Evolutionary conservation across 2,888 invertebrate genomes (phyloP).

Genomic region (Ellobium chinense): DNA sequence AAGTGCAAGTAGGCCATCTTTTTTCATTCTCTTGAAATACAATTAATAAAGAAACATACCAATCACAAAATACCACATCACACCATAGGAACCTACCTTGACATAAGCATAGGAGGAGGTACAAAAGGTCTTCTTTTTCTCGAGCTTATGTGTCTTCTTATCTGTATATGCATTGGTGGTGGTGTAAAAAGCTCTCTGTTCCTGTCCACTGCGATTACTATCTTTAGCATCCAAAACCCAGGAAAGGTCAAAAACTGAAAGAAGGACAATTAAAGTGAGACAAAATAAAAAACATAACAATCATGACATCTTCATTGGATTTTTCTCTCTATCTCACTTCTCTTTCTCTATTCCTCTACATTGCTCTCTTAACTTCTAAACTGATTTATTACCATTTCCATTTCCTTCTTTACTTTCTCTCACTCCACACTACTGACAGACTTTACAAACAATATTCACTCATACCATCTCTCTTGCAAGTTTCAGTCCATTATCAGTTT

Average conservation of each 20-base stretch:
- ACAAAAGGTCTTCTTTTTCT: conserved; percentile 58
- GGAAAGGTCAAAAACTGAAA: conserved; percentile 62
- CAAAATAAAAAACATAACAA: not conserved
- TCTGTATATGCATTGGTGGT: conserved; percentile 47
- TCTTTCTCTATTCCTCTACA: not conserved
- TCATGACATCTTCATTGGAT: not conserved
- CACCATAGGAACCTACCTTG: conserved; percentile 58
- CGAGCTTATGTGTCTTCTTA: conserved; percentile 54
- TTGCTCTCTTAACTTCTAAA: no score
- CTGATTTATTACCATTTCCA: no score
- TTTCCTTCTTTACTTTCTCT: not conserved
- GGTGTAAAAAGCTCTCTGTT: conserved; percentile 62
- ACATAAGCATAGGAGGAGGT: conserved; percentile 63
- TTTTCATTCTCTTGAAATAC: no score
- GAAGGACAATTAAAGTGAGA: not conserved
- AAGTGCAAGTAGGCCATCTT: no score
- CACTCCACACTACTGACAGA: no score
- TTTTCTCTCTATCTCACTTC: not conserved
- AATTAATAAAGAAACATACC: no score
- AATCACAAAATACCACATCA: no score
- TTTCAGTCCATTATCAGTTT: no score
- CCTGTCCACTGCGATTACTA: conserved; percentile 58
- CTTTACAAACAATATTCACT: no score
- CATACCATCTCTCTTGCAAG: no score
- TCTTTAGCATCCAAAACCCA: conserved; percentile 67